A percentile compares a stretch with the other conserved stretches of the same genome.
phyloP scores from a whole-genome alignment of 1,140 invertebrate genomes.

The Orius laevigatus region DNA sequence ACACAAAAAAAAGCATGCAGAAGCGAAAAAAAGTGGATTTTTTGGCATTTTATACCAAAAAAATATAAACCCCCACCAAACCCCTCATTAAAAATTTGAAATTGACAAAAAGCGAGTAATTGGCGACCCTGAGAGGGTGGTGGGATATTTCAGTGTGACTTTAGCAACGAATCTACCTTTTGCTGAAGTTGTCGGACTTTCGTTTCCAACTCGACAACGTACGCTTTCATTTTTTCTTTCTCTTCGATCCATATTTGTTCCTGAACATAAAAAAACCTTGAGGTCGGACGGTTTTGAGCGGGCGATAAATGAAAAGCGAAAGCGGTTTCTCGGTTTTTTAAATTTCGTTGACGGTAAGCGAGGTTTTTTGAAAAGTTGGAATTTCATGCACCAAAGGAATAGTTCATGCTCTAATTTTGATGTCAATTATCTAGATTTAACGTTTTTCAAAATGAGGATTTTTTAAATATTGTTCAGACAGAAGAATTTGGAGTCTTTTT shows the following conservation, averaged over 20 bases:
- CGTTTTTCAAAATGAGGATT: too few relatives aligned
- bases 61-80: background rate
- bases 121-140: too few relatives aligned
- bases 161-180: slow-evolving; percentile 12
- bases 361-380: background rate
- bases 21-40: background rate
- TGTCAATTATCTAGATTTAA: too few relatives aligned
- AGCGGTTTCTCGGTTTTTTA: too few relatives aligned
- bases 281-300: too few relatives aligned
- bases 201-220: slow-evolving; percentile 24
- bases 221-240: slow-evolving; percentile 20
- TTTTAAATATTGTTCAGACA: too few relatives aligned
- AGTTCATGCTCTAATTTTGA: too few relatives aligned
- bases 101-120: too few relatives aligned
- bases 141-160: too few relatives aligned
- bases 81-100: background rate
- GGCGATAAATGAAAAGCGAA: too few relatives aligned
- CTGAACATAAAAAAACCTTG: too few relatives aligned
- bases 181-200: slow-evolving; percentile 12
- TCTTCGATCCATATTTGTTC: background rate
- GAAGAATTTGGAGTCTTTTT: too few relatives aligned
- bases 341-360: background rate
- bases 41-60: background rate
- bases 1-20: background rate
- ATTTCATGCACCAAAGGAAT: background rate